phyloP scores from a whole-genome alignment of 2,888 invertebrate species.

The Habroteleia sp. region DNA sequence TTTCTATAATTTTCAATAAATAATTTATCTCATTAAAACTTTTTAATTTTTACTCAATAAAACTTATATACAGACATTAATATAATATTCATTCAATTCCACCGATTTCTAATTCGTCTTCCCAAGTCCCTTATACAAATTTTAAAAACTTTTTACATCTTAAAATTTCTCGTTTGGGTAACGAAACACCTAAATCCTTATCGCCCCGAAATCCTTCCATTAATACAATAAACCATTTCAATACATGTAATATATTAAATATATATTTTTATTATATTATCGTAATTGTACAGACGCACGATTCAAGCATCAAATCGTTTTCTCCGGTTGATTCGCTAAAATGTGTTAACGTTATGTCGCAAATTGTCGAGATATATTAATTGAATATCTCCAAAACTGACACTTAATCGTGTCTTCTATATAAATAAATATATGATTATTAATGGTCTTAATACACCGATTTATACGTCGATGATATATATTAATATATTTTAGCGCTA shows the following conservation, averaged over 20 bases:
- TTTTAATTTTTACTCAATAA: too few species aligned
- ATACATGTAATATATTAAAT: conserved; percentile 7
- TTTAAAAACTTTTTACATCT: neutral
- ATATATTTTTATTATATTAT: conserved; percentile 5
- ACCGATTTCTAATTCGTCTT: too few species aligned
- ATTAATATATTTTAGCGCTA: conserved; percentile 24
- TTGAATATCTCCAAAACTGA: neutral
- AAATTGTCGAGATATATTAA: neutral
- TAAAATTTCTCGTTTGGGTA: conserved; percentile 7
- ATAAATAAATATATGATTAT: conserved; percentile 46
- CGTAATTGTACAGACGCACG: neutral
- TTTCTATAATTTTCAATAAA: too few species aligned
- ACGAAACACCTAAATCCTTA: too few species aligned
- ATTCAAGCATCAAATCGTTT: conserved; percentile 5
- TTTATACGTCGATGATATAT: too few species aligned
- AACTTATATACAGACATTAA: too few species aligned
- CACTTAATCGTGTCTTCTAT: conserved; percentile 12
- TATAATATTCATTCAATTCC: too few species aligned
- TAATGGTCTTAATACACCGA: conserved; percentile 34
- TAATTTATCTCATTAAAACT: too few species aligned
- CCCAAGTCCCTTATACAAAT: too few species aligned
- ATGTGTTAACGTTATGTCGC: conserved; percentile 4
- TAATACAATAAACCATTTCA: conserved; percentile 23
- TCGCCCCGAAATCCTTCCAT: conserved; percentile 7
- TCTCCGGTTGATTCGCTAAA: conserved; percentile 13